Percentiles rank a stretch among this genome's conserved stretches.
phyloP scores from a whole-genome alignment of 2,113 vertebrate genomes.

The Pituophis catenifer region DNA sequence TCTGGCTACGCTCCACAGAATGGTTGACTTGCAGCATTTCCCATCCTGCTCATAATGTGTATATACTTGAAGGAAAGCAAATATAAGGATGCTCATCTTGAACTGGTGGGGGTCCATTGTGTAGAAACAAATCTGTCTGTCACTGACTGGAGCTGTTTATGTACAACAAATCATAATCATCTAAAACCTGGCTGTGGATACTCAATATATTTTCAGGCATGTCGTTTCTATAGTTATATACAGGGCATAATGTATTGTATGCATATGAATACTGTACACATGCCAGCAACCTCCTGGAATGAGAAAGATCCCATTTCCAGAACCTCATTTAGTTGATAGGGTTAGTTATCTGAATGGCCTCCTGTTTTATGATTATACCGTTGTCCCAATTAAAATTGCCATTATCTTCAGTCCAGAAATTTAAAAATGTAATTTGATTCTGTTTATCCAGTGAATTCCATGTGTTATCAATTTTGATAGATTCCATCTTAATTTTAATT shows the following conservation, averaged over 20 bases:
- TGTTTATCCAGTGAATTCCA: not conserved
- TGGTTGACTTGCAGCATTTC: not conserved
- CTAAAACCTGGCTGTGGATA: not conserved
- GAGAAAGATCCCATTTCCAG: not conserved
- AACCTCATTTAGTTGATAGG: not conserved
- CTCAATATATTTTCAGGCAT: not conserved
- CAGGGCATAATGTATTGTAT: not conserved
- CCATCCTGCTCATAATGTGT: not conserved
- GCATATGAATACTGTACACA: not conserved
- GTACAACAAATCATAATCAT: not conserved
- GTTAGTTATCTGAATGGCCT: not conserved
- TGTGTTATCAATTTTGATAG: not conserved
- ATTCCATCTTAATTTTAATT: not conserved
- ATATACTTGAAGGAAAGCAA: not conserved
- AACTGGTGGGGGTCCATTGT: not conserved
- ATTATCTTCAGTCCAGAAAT: not conserved
- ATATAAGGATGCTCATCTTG: not conserved
- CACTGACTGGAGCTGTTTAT: not conserved
- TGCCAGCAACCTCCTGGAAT: not conserved
- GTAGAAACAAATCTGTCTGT: not conserved
- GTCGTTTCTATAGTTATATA: not conserved
- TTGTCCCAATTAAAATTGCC: not conserved
- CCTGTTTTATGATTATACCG: not conserved
- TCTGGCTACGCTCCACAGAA: not conserved
- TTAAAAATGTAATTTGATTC: not conserved